These are phyloP conservation scores for Xestia c-nigrum DNA, from an alignment of 2,888 invertebrate genomes.

Conservation along the genomic window DNA sequence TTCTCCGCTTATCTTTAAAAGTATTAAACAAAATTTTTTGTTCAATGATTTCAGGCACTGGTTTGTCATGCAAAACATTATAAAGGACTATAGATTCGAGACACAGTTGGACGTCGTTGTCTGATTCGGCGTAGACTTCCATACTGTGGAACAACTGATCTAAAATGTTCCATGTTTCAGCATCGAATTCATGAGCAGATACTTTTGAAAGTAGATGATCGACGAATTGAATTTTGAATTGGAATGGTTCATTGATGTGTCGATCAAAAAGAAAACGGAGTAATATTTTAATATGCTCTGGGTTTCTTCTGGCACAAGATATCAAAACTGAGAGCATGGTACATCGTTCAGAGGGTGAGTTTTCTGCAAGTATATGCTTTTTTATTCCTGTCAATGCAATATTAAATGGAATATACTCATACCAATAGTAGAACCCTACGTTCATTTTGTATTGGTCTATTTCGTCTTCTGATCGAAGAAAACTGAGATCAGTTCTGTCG, in stretches of 20 bases:
- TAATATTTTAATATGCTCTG: slow-evolving; percentile 71
- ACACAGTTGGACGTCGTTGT: slow-evolving; percentile 76
- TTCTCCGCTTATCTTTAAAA: slow-evolving; percentile 46
- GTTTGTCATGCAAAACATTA: slow-evolving; percentile 57
- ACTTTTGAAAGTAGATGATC: slow-evolving; percentile 73
- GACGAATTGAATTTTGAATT: slow-evolving; percentile 80
- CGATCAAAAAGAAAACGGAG: slow-evolving; percentile 77
- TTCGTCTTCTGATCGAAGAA: slow-evolving; percentile 18
- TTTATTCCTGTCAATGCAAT: slow-evolving; percentile 77
- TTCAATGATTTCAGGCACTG: slow-evolving; percentile 75
- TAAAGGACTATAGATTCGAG: slow-evolving; percentile 77
- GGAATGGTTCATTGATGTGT: slow-evolving; percentile 83
- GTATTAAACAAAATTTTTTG: slow-evolving; percentile 4
- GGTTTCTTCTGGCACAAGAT: slow-evolving; percentile 71
- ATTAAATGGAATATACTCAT: slow-evolving; percentile 77
- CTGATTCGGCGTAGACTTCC: slow-evolving; percentile 80
- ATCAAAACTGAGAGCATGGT: slow-evolving; percentile 76
- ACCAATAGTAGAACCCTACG: slow-evolving; percentile 75
- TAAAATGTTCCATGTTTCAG: slow-evolving; percentile 77
- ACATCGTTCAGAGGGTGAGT: slow-evolving; percentile 74
- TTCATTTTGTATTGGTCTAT: background rate
- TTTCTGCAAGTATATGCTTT: slow-evolving; percentile 76
- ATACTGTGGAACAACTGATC: slow-evolving; percentile 81
- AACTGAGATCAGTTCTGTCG: slow-evolving; percentile 62
- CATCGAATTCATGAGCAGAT: slow-evolving; percentile 70